phyloP scores from a whole-genome alignment of 2,888 invertebrate species.

The Tetanocera ferruginea region DNA sequence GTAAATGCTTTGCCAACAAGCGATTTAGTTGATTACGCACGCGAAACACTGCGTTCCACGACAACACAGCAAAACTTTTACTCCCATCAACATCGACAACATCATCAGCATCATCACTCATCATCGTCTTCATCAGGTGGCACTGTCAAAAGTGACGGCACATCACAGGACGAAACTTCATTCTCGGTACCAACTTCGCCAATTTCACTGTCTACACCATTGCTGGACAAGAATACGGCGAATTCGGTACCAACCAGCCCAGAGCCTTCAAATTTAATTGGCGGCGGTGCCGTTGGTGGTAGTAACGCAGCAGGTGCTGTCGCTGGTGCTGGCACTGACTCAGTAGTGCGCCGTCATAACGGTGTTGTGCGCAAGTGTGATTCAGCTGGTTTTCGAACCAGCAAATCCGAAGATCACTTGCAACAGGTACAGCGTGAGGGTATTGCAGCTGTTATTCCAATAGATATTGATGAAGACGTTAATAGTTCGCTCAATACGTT shows the following conservation, averaged over 20 bases:
- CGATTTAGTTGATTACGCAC: constrained; percentile 59
- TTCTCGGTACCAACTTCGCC: constrained; percentile 71
- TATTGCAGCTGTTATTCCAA: constrained; percentile 85
- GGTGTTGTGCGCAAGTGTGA: constrained; percentile 71
- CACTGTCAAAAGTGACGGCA: constrained; percentile 67
- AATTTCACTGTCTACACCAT: constrained; percentile 70
- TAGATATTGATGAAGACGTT: constrained; percentile 93
- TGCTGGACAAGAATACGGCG: constrained; percentile 67
- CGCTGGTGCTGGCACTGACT: constrained; percentile 44
- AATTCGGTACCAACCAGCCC: constrained; percentile 82
- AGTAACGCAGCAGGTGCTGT: constrained; percentile 16
- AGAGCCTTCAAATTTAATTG: constrained; percentile 68
- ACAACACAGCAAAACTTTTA: constrained; percentile 24
- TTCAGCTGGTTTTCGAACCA: constrained; percentile 84
- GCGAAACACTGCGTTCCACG: constrained; percentile 4
- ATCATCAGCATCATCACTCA: constrained; percentile 42
- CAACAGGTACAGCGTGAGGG: constrained; percentile 74
- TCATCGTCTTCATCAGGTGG: constrained; percentile 65
- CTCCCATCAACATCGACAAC: constrained; percentile 47
- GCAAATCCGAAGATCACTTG: constrained; percentile 92
- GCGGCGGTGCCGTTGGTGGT: constrained; percentile 39
- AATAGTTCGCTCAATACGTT: constrained; percentile 93
- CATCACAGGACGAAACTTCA: constrained; percentile 67
- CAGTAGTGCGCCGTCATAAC: constrained; percentile 70
- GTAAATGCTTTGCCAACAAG: constrained; percentile 34